A percentile compares a stretch with the other conserved stretches of the same genome.
phyloP scores from a whole-genome alignment of 2,797 vertebrate species.

The Pelobates cultripes region DNA sequence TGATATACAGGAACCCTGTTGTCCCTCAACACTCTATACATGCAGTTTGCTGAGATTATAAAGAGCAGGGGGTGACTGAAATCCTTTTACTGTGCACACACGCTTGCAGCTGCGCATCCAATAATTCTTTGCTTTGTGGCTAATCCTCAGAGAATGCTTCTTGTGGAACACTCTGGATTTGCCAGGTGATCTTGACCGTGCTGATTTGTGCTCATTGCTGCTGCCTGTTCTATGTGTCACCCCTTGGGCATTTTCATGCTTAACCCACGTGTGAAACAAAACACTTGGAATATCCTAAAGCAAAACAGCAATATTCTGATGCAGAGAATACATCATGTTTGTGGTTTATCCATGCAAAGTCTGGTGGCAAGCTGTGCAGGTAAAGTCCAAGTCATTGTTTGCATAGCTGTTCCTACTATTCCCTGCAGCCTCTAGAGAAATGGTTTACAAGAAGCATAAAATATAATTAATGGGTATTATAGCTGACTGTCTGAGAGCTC shows the following conservation, averaged over 20 bases:
- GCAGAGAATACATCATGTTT: slow-evolving; percentile 61
- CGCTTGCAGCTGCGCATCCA: slow-evolving; percentile 75
- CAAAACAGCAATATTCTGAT: slow-evolving; percentile 60
- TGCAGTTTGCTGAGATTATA: slow-evolving; percentile 63
- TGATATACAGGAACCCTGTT: slow-evolving; percentile 62
- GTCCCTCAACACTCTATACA: slow-evolving; percentile 55
- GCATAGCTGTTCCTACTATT: not conserved
- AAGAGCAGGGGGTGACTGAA: slow-evolving; percentile 58
- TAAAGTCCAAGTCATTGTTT: slow-evolving; percentile 68
- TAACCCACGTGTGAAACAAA: slow-evolving; percentile 62
- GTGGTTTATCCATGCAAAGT: slow-evolving; percentile 68
- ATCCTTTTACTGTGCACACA: slow-evolving; percentile 76
- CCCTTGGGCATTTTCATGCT: slow-evolving; percentile 73
- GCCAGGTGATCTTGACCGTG: slow-evolving; percentile 79
- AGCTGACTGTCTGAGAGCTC: not conserved
- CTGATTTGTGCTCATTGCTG: slow-evolving; percentile 68
- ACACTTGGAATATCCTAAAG: slow-evolving; percentile 74
- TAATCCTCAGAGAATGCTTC: slow-evolving; percentile 75
- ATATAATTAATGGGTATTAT: not conserved
- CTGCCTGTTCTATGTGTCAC: slow-evolving; percentile 70
- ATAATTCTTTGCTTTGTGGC: slow-evolving; percentile 77
- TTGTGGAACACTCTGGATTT: slow-evolving; percentile 72
- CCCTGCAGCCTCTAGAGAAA: slow-evolving; percentile 17
- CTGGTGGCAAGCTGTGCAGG: slow-evolving; percentile 68
- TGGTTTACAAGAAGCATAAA: not conserved